Base-by-base conservation (phyloP, 2,888 invertebrate genomes). In the Stramonita haemastoma region DNA sequence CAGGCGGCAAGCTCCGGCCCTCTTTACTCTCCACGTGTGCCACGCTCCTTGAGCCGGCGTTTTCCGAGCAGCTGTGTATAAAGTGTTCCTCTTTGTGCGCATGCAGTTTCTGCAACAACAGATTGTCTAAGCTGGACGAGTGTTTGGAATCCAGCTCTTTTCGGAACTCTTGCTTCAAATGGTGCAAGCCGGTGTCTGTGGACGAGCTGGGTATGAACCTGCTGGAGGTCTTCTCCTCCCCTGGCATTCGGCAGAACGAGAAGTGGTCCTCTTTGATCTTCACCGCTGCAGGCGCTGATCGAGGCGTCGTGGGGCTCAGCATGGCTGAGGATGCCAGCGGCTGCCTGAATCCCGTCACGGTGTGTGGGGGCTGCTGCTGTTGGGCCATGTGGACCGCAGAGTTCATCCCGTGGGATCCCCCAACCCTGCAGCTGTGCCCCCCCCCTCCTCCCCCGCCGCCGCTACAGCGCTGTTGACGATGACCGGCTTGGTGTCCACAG, bases 401-500 rank as follows among this genome's bases (percentile, higher is more conserved):
- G 73, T 17, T 60, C 34, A n/a, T 32, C 32, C 13, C 66, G 13
- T 57, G 88, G 1, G 79, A 46, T 29, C 86, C 66, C 34, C 70
- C 32, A 26, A 57, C 4, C 85, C 85, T 29, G 15, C n/a, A n/a
- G 29, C 19, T 0, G 17, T 17, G 32, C 73, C 0, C n/a, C 73
- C 34, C 17, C 17, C 19, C 1, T 11, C 57, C 57, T 0, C 32
- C 15, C 0, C 60, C 66, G 13, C 66, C 66, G 13, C 46, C 36
- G 26, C 36, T 11, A 57, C 70, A 36, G 46, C 36, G 26, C 26
- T 85, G 77, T 70, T 85, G 8, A 73, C 77, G 11, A 89, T 60
- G 1, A 73, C 26, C 0, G 89, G 89, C 57, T 89, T 89, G 46
- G 77, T 56, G 36, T 89, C 89, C 13, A 66, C 66, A 22, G 89